A percentile compares a stretch with the other conserved stretches of the same genome.
These are phyloP conservation scores for Lepisosteus osseus DNA, from an alignment of 2,113 vertebrate species.

Conservation along the genomic window DNA sequence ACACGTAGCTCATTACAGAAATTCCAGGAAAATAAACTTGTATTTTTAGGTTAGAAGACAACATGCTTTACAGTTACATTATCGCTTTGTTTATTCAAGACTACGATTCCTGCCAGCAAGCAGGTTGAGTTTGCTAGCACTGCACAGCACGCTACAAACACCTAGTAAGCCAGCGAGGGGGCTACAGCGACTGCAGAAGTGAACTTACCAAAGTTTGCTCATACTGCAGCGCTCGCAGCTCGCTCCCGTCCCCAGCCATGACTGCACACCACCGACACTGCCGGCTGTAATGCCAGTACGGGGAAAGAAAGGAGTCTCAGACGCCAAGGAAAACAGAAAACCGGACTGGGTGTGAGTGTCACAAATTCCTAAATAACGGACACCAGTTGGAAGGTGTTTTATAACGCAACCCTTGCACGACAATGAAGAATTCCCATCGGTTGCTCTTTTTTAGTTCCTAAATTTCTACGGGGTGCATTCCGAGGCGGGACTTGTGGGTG, in stretches of 20 bases:
- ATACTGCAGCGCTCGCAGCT: conserved; percentile 88
- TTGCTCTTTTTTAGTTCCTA: conserved; percentile 58
- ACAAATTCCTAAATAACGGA: conserved; percentile 12
- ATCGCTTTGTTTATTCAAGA: not conserved
- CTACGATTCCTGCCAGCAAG: not conserved
- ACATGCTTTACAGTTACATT: too few relatives aligned
- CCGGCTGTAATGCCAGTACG: conserved; percentile 25
- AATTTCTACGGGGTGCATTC: conserved; percentile 17
- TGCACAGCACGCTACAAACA: not conserved
- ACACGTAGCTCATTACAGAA: too few relatives aligned
- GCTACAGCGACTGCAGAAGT: not conserved
- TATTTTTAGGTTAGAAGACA: too few relatives aligned
- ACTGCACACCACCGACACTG: conserved; percentile 31
- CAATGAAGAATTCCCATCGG: conserved; percentile 23
- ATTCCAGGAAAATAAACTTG: too few relatives aligned
- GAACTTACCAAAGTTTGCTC: conserved; percentile 90
- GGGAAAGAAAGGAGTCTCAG: conserved; percentile 9
- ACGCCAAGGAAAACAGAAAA: conserved; percentile 21
- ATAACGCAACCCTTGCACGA: conserved; percentile 28
- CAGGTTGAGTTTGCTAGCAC: conserved; percentile 9
- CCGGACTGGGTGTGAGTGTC: conserved; percentile 16
- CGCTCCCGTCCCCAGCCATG: conserved; percentile 77
- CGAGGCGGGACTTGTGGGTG: conserved; percentile 54
- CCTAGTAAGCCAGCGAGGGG: not conserved
- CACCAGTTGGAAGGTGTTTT: conserved; percentile 10